Base-by-base conservation (phyloP, 1,140 invertebrate species). In the Papilio dardanus region DNA sequence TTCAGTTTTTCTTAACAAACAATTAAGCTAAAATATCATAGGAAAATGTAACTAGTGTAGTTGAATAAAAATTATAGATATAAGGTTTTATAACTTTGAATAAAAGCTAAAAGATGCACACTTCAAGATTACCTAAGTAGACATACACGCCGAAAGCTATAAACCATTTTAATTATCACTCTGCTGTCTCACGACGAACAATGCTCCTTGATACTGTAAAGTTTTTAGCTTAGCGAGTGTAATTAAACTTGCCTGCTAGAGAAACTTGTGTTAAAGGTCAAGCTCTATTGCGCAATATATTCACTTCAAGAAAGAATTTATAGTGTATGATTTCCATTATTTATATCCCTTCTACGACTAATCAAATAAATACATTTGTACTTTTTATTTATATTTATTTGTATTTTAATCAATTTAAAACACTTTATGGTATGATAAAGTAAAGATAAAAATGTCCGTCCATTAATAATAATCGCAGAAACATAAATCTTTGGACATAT, bases 401-500 rank as follows among this genome's bases (percentile, higher is more conserved):
- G 1, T 3, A 2, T 19, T 46, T n/a, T 46, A 19, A 42, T n/a
- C n/a, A 46, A 46, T 6, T 7, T 46, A 19, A n/a, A 6, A 46
- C 1, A n/a, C 42, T 19, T 46, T 16, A 46, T 19, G 16, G 2
- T 19, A 19, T 7, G 42, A 46, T 46, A 46, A 46, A 46, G 16
- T 7, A 19, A 46, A 37, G 30, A 24, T 75, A 33, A 28, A 24
- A 7, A 12, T 7, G 4, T 21, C 19, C n/a, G 1, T 37, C 0
- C 16, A 37, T 50, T 76, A 88, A 78, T 85, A 86, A 79, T 90
- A 91, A 76, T 92, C 83, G 75, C 90, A 91, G 21, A 91, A 81
- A 79, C 90, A 93, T 74, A 93, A 74, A 77, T 92, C 83, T 65
- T 90, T 89, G 0, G 87, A 77, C 8, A 92, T 76, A 5, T 73